These are phyloP conservation scores for Zosterops japonicus DNA, from an alignment of 2,113 vertebrate genomes.

Conservation along the genomic window DNA sequence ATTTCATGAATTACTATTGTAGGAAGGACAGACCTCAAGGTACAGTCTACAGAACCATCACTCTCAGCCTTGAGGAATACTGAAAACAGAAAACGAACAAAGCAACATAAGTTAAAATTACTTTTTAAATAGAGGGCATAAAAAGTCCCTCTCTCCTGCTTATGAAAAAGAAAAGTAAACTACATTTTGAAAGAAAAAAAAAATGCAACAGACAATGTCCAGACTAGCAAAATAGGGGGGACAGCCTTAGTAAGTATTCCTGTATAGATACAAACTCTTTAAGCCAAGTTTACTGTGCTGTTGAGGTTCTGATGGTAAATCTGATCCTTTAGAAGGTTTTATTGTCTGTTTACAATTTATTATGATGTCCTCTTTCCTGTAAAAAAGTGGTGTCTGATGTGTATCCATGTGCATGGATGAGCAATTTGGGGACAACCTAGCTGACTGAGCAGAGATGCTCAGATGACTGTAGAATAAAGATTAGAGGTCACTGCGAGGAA, in stretches of 20 bases:
- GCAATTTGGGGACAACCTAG: background rate
- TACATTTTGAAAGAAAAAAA: background rate
- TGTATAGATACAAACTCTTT: background rate
- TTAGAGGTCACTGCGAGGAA: background rate
- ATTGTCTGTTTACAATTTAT: background rate
- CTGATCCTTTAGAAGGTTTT: background rate
- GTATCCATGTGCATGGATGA: background rate
- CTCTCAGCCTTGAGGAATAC: background rate
- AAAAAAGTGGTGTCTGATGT: background rate
- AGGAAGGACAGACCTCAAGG: background rate
- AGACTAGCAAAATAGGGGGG: background rate
- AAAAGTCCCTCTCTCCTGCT: background rate
- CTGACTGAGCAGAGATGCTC: background rate
- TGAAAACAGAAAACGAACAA: background rate
- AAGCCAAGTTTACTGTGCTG: background rate
- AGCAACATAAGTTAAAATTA: background rate
- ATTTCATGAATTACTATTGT: background rate
- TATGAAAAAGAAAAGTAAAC: background rate
- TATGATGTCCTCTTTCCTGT: background rate
- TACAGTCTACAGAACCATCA: background rate
- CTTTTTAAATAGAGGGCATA: background rate
- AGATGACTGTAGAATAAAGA: background rate
- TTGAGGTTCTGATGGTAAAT: background rate
- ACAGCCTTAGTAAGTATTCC: background rate
- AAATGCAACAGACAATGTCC: background rate